Conservation (phyloP, 2,888 invertebrate species). For the Plebejus anna region DNA sequence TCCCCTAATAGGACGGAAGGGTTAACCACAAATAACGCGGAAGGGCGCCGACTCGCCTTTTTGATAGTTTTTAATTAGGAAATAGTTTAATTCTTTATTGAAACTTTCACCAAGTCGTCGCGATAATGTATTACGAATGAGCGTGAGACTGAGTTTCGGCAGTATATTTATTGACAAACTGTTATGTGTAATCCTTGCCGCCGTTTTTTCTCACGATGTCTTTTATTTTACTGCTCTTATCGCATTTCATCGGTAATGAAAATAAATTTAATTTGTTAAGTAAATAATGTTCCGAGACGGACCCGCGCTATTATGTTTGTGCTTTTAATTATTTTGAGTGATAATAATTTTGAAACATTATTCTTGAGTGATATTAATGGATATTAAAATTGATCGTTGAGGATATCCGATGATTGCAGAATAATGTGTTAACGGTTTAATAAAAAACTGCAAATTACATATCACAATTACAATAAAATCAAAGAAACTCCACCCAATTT, state of each 20-base stretch:
- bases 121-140: conserved; percentile 59
- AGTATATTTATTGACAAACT: conserved; percentile 30
- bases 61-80: conserved; percentile 78
- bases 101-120: conserved; percentile 51
- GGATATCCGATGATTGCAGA: conserved; percentile 24
- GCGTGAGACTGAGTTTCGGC: conserved; percentile 58
- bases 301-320: background rate
- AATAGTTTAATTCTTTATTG: conserved; percentile 73
- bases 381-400: conserved; percentile 1
- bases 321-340: background rate
- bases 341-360: background rate
- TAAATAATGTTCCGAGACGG: background rate
- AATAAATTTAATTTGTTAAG: conserved; percentile 21
- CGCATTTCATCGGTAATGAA: conserved; percentile 11
- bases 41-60: conserved; percentile 65
- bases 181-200: conserved; percentile 29
- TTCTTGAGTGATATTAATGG: conserved; percentile 3
- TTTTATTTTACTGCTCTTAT: conserved; percentile 28
- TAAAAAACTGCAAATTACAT: background rate
- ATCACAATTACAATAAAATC: background rate
- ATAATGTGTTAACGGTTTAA: background rate
- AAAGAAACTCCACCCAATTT: background rate
- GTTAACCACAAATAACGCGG: conserved; percentile 78
- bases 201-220: conserved; percentile 34
- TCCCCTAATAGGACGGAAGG: conserved; percentile 75